Conservation (phyloP, 2,113 vertebrate genomes). For the Calcarius ornatus region DNA sequence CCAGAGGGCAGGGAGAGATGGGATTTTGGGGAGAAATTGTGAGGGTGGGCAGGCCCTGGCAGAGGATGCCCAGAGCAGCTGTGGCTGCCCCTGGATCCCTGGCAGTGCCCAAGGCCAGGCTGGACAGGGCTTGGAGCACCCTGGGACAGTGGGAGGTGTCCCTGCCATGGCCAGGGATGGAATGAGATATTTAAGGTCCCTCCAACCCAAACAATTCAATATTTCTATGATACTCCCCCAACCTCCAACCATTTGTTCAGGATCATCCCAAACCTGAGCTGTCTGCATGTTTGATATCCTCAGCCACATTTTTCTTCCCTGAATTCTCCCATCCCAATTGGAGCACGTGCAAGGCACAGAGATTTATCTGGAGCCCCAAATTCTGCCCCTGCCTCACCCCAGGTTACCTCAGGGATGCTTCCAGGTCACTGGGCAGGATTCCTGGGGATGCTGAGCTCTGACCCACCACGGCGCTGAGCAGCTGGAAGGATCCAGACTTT, state of each 20-base stretch:
- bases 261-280: background rate
- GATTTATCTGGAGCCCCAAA: background rate
- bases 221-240: background rate
- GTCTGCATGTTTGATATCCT: background rate
- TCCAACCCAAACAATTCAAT: background rate
- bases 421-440: background rate
- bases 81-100: background rate
- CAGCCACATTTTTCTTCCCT: fast-evolving
- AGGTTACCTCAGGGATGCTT: background rate
- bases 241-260: background rate
- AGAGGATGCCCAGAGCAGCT: background rate
- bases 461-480: background rate
- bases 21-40: background rate
- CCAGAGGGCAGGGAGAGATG: fast-evolving
- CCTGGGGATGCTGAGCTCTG: background rate
- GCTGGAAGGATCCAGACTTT: background rate
- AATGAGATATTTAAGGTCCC: background rate
- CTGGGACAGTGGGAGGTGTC: fast-evolving
- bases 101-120: background rate
- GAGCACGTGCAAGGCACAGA: fast-evolving
- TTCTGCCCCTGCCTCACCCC: background rate
- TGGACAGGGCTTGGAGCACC: fast-evolving
- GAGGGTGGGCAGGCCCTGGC: background rate
- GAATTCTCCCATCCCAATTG: background rate
- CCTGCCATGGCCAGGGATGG: background rate